Conservation (phyloP, 2,113 vertebrate species). For the Anhinga rufa region DNA sequence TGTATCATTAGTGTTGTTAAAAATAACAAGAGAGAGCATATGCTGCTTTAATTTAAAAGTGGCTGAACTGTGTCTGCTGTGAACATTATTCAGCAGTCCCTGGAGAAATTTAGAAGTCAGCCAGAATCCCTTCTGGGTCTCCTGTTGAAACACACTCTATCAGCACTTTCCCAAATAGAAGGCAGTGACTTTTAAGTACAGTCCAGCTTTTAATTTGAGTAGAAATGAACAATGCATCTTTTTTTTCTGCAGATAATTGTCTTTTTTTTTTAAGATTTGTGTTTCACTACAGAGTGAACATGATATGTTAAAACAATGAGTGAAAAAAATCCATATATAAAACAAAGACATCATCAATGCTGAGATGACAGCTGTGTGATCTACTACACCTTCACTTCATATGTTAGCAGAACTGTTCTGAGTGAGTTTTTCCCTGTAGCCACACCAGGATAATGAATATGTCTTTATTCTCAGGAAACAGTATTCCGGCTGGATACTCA, state of each 20-base stretch:
- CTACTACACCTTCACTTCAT: neutral
- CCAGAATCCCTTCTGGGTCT: conserved; percentile 12
- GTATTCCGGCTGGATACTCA: conserved; percentile 81
- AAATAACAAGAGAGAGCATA: conserved; percentile 12
- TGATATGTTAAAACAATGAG: neutral
- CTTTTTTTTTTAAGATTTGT: neutral
- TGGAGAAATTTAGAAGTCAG: conserved; percentile 21
- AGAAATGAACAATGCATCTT: neutral
- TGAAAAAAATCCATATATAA: neutral
- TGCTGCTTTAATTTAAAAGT: conserved; percentile 8
- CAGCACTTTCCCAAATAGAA: neutral
- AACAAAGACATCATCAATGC: neutral
- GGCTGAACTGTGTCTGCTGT: neutral
- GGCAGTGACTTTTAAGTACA: conserved; percentile 14
- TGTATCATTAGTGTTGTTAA: conserved; percentile 10
- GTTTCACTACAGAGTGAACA: neutral
- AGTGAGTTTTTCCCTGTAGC: neutral
- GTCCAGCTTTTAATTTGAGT: conserved; percentile 11
- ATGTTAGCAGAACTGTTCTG: neutral
- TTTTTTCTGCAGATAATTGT: neutral
- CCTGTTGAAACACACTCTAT: conserved; percentile 16
- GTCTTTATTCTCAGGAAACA: conserved; percentile 71
- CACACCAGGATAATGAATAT: neutral
- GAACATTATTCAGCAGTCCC: conserved; percentile 30
- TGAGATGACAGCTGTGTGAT: neutral